A percentile compares a stretch with the other conserved stretches of the same genome.
These are phyloP conservation scores for Phylloscopus trochiloides DNA, from an alignment of 2,113 vertebrate species.

Conservation along the genomic window DNA sequence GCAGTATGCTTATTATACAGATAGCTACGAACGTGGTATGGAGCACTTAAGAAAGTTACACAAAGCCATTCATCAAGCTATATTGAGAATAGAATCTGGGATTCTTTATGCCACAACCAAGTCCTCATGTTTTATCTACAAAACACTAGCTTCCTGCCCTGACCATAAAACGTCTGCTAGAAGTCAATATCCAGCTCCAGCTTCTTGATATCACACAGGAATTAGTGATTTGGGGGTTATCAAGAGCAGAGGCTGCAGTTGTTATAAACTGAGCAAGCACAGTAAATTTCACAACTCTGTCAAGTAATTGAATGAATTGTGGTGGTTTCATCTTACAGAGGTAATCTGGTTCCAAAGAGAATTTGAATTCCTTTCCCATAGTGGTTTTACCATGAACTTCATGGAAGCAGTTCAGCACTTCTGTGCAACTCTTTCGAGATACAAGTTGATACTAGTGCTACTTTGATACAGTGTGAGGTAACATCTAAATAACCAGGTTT, in stretches of 20 bases:
- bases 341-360: background rate
- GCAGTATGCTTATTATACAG: background rate
- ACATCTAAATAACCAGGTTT: background rate
- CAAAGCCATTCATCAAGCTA: background rate
- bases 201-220: background rate
- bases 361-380: background rate
- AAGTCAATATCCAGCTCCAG: background rate
- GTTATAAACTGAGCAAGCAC: background rate
- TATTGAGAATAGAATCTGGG: background rate
- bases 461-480: background rate
- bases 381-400: background rate
- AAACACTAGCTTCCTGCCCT: background rate
- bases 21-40: background rate
- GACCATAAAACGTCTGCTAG: background rate
- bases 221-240: background rate
- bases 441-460: background rate
- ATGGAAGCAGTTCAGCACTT: background rate
- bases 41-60: background rate
- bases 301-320: background rate
- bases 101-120: background rate
- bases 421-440: background rate
- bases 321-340: background rate
- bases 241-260: background rate
- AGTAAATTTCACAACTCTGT: background rate
- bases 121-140: background rate